Evolutionary conservation across 2,113 vertebrate genomes (phyloP), one percentile per base, ranked within the genome.

Genomic region (Pluvialis apricaria): DNA sequence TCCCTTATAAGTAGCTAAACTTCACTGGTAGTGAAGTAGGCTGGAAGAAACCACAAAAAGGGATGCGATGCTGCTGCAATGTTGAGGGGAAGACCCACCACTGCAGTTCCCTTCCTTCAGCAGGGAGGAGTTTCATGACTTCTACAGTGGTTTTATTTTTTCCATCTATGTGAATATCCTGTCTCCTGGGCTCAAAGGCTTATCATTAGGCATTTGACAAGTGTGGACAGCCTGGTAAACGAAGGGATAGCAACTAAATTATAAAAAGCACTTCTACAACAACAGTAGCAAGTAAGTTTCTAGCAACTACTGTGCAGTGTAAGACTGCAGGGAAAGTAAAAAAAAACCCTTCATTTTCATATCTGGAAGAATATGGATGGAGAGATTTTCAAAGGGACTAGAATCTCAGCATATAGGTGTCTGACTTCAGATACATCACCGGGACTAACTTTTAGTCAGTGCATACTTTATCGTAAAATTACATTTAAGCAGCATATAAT

Each of bases 111-210:
- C 17, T 84, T 4, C 11, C 5, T 28, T 77, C 52, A 80, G 7
- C 22, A 24, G 14, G 25, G 25, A 34, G 45, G 40, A 42, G 1
- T 72, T 34, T 28, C 26, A 31, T 9, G 32, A 6, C 14, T 68
- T 47, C 62, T 44, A 8, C 7, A 51, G 25, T 22, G 13, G 10
- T 0, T 16, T 15, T 62, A n/a, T n/a, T 54, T 29, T 38, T 61
- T 8, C 21, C 14, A 1, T 36, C 26, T 34, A 0, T 29, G 3
- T 6, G 5, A 60, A 12, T 69, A 28, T 45, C 3, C 8, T 75
- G 2, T 16, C 22, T 69, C 29, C 38, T 54, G 31, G 18, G 16
- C 11, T 10, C 2, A 49, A 58, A 60, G 24, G 25, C 11, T 61
- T 44, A 26, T 29, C 6, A 16, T 62, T 36, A n/a, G 38, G 9